Evolutionary conservation across 2,113 vertebrate species (phyloP), one percentile per base, ranked within the genome.

Genomic region (Chloropsis cyanopogon): DNA sequence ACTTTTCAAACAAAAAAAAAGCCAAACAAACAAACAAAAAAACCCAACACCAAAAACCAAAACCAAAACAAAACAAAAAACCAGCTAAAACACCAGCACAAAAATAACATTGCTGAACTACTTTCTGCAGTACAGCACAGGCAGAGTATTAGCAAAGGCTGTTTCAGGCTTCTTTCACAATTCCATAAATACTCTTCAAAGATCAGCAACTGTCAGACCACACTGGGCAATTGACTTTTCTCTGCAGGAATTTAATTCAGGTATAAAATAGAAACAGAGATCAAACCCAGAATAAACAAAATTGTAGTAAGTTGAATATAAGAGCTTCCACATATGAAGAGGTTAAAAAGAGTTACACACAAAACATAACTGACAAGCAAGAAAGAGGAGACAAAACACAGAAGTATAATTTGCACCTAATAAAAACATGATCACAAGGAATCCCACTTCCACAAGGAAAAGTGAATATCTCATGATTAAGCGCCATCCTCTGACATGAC

Each of bases 171-270:
- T 79, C 29, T 70, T 50, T 25, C 23, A 41, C 0, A 0, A 69
- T 44, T 61, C 37, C 24, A 39, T 50, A 66, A 65, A 63, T n/a
- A 60, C 12, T 15, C 84, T 71, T 56, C 29, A 70, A 77, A 84
- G 4, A 70, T 17, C 53, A 63, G 26, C 26, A 63, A 14, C 26
- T 1, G 0, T 35, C 1, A 0, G 29, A 10, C 29, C 17, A 28
- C 26, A 20, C 3, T 15, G 28, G 31, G 7, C 20, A 35, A 42
- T 0, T 64, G 25, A 70, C 65, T 91, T 91, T 91, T 11, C 26
- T 86, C 54, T 81, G 19, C 17, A 75, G 21, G 14, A 54, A 66
- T 95, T 84, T 25, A 77, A 79, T 57, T 77, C 6, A 33, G 21
- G 3, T 41, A 6, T 61, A 49, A 71, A 82, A 50, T 7, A 71